These are phyloP conservation scores for Tamandua tetradactyla DNA, from an alignment of 2,797 vertebrate species.

Conservation along the genomic window DNA sequence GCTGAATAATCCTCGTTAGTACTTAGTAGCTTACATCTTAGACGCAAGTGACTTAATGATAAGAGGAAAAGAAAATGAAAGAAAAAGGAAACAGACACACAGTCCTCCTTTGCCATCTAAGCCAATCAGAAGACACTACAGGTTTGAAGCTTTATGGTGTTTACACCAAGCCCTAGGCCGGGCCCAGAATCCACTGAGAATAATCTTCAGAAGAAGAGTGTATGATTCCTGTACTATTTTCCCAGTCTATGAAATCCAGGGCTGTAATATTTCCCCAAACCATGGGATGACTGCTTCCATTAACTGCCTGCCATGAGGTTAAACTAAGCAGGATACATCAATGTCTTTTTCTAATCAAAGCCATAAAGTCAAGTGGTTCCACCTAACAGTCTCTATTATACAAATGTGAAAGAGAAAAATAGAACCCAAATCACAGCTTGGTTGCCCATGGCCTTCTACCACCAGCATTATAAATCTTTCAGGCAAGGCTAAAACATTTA, in stretches of 20 bases:
- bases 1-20: not conserved
- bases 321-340: not conserved
- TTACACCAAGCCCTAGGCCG: not conserved
- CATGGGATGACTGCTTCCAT: not conserved
- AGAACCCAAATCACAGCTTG: not conserved
- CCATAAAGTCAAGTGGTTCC: slow-evolving; percentile 4
- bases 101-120: not conserved
- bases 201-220: not conserved
- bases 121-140: not conserved
- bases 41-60: not conserved
- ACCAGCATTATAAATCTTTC: slow-evolving; percentile 1
- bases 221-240: not conserved
- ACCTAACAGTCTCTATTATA: not conserved
- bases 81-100: not conserved
- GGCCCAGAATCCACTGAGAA: not conserved
- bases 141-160: not conserved
- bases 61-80: not conserved
- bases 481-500: not conserved
- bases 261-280: not conserved
- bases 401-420: not conserved
- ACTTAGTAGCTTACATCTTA: not conserved
- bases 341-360: slow-evolving; percentile 14
- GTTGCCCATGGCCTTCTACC: not conserved
- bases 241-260: not conserved
- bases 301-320: not conserved